Evolutionary conservation across 2,888 invertebrate species (phyloP).

Genomic region (Patella caerulea): DNA sequence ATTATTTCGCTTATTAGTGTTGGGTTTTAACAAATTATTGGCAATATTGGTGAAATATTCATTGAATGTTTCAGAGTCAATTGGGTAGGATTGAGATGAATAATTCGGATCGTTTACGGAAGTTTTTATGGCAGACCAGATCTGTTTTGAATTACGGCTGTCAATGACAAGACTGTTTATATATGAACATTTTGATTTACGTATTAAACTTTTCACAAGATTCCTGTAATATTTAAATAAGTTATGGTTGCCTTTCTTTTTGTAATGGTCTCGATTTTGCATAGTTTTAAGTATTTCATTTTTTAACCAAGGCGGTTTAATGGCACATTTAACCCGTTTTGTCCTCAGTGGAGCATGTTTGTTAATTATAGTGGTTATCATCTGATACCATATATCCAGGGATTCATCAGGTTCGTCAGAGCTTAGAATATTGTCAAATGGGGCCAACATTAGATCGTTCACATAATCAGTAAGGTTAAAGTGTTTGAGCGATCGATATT

Average conservation of each 20-base stretch:
- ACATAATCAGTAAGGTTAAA: neutral
- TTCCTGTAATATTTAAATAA: neutral
- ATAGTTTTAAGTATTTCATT: neutral
- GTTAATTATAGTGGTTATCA: too few species aligned
- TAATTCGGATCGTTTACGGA: neutral
- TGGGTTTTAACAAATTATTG: neutral
- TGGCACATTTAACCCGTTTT: too few species aligned
- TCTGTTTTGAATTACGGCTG: neutral
- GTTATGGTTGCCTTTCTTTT: neutral
- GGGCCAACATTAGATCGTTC: neutral
- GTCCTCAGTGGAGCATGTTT: too few species aligned
- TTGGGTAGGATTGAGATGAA: too few species aligned
- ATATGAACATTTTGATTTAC: neutral
- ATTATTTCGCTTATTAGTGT: neutral
- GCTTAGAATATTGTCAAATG: neutral
- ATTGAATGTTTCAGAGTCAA: too few species aligned
- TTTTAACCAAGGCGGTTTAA: neutral
- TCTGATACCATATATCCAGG: too few species aligned
- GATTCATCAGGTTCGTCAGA: too few species aligned
- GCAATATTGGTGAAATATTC: neutral
- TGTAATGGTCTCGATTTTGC: neutral
- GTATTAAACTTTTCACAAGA: neutral
- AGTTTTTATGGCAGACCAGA: neutral
- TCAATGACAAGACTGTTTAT: neutral
- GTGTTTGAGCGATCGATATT: neutral